Base-by-base conservation (phyloP, 2,797 vertebrate species). In the Ceryle rudis region DNA sequence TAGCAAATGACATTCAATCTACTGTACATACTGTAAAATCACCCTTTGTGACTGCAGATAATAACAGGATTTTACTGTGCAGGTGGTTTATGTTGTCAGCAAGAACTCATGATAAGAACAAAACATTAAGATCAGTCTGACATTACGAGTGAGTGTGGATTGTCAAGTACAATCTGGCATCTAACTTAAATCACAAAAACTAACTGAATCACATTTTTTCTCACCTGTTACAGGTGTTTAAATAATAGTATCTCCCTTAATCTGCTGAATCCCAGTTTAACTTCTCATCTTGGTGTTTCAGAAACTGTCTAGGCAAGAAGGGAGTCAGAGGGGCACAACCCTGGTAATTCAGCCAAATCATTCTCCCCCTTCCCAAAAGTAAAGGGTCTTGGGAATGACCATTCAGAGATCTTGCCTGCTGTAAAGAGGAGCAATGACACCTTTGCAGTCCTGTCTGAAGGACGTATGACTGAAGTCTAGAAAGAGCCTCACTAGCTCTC, bases 101-200 rank as follows among this genome's bases (percentile, higher is more conserved):
- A 89, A 70, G 64, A 91, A 67, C 15, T 83, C 58, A 52, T 8
- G 25, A 90, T 26, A 91, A 94, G 94, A 95, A 66, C 62, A 91
- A 18, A 87, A 28, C 46, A 47, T 47, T 75, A 86, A 79, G 55
- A 81, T 75, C 54, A 81, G 39, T 31, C 46, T 90, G 75, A 70
- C 42, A 66, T 93, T 37, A 92, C 78, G 28, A 85, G 75, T 14
- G 28, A 79, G 25, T 29, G 78, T 49, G 81, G 51, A 72, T 41
- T 90, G 62, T 86, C 75, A 66, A 67, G 14, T 66, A 93, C 55
- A 85, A 60, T 54, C 65, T 77, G 49, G 72, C 62, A 95, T 35
- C n/a, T 74, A 84, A 81, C 35, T 84, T 44, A 67, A 70, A 72
- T 37, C 51, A 65, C 54, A 86, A 82, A 91, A 92, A 61, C 11